Evolutionary conservation across 2,888 invertebrate species (phyloP).

Genomic region (Rotaria magnacalcarata): DNA sequence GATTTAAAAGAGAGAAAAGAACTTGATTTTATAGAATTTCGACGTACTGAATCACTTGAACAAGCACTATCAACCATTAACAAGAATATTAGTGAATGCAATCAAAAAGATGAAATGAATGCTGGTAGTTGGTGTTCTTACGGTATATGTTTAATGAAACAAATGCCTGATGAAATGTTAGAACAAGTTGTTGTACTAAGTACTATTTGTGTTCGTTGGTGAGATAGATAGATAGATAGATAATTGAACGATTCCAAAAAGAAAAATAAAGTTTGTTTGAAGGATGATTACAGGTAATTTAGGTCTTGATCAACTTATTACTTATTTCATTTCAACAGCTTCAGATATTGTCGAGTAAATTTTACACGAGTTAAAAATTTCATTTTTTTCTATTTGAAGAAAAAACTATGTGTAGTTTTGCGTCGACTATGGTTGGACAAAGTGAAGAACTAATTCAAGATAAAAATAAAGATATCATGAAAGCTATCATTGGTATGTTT

Average conservation of each 20-base stretch:
- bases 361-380: not conserved
- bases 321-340: not conserved
- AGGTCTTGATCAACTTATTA: not conserved
- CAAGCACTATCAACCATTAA: not conserved
- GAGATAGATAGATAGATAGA: not conserved
- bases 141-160: not conserved
- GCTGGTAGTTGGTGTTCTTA: not conserved
- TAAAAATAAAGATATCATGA: not conserved
- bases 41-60: not conserved
- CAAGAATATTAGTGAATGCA: not conserved
- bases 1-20: not conserved
- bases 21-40: not conserved
- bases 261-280: too few species aligned
- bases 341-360: constrained; percentile 17
- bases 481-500: not conserved
- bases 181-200: not conserved
- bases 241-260: too few species aligned
- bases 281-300: constrained; percentile 18
- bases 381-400: not conserved
- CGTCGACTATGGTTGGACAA: not conserved
- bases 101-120: not conserved
- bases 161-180: constrained; percentile 18
- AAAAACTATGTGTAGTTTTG: not conserved
- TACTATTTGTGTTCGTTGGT: not conserved
- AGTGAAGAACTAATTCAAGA: not conserved